A percentile compares a stretch with the other conserved stretches of the same genome.
Evolutionary conservation across 1,140 invertebrate genomes (phyloP).

Genomic region (Eriosoma lanigerum): DNA sequence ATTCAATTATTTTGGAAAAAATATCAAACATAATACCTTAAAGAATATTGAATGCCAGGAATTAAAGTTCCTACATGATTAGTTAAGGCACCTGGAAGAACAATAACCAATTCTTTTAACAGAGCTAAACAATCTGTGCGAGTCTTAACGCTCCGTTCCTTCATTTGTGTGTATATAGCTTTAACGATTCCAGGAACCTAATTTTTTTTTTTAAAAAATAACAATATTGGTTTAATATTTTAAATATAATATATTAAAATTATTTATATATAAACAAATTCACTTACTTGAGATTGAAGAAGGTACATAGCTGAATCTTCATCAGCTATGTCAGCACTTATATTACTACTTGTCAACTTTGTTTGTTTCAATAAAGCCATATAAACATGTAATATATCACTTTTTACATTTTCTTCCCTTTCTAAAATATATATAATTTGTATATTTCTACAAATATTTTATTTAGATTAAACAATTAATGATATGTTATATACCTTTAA

Average conservation of each 20-base stretch:
- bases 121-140: conserved; percentile 89
- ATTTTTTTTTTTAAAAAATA: not conserved
- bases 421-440: conserved; percentile 67
- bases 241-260: no score
- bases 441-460: not conserved
- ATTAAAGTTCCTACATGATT: conserved; percentile 83
- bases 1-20: not conserved
- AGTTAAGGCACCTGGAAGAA: conserved; percentile 83
- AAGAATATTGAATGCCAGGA: conserved; percentile 86
- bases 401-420: conserved; percentile 97
- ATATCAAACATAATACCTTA: conserved; percentile 63
- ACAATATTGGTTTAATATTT: not conserved
- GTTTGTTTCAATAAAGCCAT: conserved; percentile 90
- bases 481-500: conserved; percentile 73
- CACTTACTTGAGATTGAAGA: conserved; percentile 56
- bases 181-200: conserved; percentile 78
- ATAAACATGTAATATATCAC: conserved; percentile 96
- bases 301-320: conserved; percentile 59
- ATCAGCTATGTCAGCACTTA: conserved; percentile 79
- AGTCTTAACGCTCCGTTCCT: conserved; percentile 91
- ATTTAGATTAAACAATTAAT: conserved; percentile 34
- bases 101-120: conserved; percentile 85
- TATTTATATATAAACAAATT: not conserved
- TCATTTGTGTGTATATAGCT: conserved; percentile 86
- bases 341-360: conserved; percentile 68